These are phyloP conservation scores for Drosophila rufa DNA, from an alignment of 1,140 invertebrate genomes.

Conservation along the genomic window DNA sequence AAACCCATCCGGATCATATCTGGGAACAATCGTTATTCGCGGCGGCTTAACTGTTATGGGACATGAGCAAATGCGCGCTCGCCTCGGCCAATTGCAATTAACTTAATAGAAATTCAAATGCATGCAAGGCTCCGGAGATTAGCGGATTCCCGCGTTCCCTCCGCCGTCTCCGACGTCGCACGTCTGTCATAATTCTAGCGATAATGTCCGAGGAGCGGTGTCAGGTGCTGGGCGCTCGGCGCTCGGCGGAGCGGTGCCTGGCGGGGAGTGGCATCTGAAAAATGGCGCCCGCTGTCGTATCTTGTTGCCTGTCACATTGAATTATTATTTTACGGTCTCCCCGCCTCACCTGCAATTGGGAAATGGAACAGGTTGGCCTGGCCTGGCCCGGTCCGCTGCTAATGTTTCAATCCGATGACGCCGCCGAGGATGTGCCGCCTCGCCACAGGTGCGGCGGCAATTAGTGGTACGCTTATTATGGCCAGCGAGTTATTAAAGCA, in stretches of 20 bases:
- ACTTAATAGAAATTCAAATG: slow-evolving; percentile 79
- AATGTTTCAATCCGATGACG: slow-evolving; percentile 71
- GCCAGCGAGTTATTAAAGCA: slow-evolving; percentile 39
- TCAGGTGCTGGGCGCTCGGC: slow-evolving; percentile 54
- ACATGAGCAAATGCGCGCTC: slow-evolving; percentile 54
- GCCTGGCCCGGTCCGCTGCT: slow-evolving; percentile 5
- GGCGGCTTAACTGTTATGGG: slow-evolving; percentile 58
- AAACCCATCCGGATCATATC: slow-evolving; percentile 43
- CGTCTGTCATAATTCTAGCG: slow-evolving; percentile 74
- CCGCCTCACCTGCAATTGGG: slow-evolving; percentile 17
- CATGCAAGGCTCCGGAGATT: slow-evolving; percentile 65
- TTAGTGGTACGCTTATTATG: slow-evolving; percentile 44
- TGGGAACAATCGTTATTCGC: slow-evolving; percentile 60
- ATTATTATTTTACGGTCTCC: slow-evolving; percentile 78
- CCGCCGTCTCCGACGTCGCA: slow-evolving; percentile 3
- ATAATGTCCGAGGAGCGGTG: slow-evolving; percentile 58
- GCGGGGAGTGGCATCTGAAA: slow-evolving; percentile 61
- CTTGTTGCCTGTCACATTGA: slow-evolving; percentile 79
- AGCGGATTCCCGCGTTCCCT: slow-evolving; percentile 17
- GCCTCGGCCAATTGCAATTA: slow-evolving; percentile 65
- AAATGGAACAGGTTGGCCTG: slow-evolving; percentile 65
- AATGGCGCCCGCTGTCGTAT: slow-evolving; percentile 74
- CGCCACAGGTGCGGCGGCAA: slow-evolving; percentile 44
- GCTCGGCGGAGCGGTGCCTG: slow-evolving; percentile 25
- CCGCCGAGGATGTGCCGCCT: slow-evolving; percentile 41